Evolutionary conservation across 2,888 invertebrate genomes (phyloP), one percentile per base, ranked within the genome.

Genomic region (Altica lythri): DNA sequence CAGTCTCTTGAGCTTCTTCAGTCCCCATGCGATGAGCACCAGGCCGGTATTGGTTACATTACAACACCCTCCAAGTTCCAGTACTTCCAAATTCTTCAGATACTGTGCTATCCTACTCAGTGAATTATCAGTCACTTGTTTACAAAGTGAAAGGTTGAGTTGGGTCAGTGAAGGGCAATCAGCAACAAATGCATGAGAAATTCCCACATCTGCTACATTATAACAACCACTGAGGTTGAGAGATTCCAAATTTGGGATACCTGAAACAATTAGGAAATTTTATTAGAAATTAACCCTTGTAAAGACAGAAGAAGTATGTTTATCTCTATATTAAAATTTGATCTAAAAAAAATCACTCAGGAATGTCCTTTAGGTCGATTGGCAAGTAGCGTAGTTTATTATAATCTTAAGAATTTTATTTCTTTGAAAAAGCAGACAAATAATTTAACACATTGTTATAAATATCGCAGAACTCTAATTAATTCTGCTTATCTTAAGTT

Each of bases 81-180:
- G 79, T 19, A 87, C 87, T 72, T 94, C 91, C 55, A 96, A 81
- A 76, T 92, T 93, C 76, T 87, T 89, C 42, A 93, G 78, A 68
- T 86, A 86, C 73, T 90, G 89, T 34, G 92, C 90, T 77, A 95
- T 93, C 69, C 89, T 81, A 12, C 88, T 87, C 17, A 95, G 81
- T 45, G 92, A 90, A 18, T 87, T 86, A 76, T 96, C 95, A n/a
- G 93, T 92, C 56, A 96, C 89, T 80, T 95, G 95, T 77, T 96
- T 96, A 79, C 96, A 96, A 53, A 95, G 79, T 37, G 93, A 93
- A 47, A 96, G 81, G 76, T 96, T 92, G 59, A 96, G 81, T 65
- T 87, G 83, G 59, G 86, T 88, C 46, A 96, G 79, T 25, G 88
- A 84, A 45, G 89, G 87, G 60, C 89, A 80, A 63, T 91, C 90